Evolutionary conservation across 2,797 vertebrate genomes (phyloP).

Genomic region (Myoxocephalus aenaeus): DNA sequence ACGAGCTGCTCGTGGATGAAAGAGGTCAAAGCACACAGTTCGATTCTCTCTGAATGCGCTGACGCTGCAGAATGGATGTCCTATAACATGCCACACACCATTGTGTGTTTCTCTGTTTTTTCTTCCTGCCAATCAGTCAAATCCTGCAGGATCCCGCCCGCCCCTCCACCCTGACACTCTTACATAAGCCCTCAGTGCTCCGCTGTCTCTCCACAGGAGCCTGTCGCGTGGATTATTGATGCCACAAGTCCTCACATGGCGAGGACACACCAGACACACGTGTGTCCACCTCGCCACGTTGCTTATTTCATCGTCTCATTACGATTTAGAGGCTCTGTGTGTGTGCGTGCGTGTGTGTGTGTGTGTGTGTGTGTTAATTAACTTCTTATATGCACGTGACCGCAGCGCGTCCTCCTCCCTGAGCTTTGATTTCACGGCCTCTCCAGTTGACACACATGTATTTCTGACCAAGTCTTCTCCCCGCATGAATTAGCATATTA

Average conservation of each 20-base stretch:
- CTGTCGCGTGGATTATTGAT: conserved; percentile 74
- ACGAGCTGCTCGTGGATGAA: conserved; percentile 18
- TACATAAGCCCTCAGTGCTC: conserved; percentile 65
- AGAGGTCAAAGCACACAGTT: conserved; percentile 11
- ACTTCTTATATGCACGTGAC: not conserved
- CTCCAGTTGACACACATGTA: conserved; percentile 52
- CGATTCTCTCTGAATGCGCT: conserved; percentile 1
- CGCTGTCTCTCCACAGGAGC: conserved; percentile 49
- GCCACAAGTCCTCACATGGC: conserved; percentile 47
- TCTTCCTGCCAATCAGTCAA: conserved; percentile 30
- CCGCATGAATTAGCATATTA: conserved; percentile 77
- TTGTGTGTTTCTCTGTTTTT: not conserved
- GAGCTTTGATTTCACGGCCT: conserved; percentile 51
- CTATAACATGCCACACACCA: conserved; percentile 1
- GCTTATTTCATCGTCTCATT: not conserved
- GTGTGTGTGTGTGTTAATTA: not conserved
- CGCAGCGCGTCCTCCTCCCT: conserved; percentile 5
- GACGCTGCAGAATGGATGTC: conserved; percentile 13
- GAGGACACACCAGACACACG: conserved; percentile 47
- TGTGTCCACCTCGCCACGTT: not conserved
- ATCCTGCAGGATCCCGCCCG: conserved; percentile 38
- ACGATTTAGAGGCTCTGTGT: not conserved
- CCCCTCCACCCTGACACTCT: conserved; percentile 61
- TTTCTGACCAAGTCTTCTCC: conserved; percentile 67
- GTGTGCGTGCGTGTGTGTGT: not conserved